Evolutionary conservation across 2,797 vertebrate genomes (phyloP).

Genomic region (Columba guinea): DNA sequence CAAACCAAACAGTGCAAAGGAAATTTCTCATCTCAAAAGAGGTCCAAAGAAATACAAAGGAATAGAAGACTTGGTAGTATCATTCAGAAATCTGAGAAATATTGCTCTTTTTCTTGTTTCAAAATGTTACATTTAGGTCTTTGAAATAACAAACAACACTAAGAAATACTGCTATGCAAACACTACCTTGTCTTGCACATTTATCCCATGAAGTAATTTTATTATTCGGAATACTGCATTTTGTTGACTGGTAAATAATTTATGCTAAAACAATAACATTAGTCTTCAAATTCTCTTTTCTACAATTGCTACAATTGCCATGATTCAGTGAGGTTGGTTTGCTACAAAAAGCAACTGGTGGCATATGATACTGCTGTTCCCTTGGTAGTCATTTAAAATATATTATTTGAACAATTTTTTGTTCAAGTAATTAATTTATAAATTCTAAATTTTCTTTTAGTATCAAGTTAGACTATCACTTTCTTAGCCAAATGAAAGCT

Average conservation of each 20-base stretch:
- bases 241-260: neutral
- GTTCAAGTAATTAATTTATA: neutral
- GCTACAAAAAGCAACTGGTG: neutral
- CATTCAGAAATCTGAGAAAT: neutral
- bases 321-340: neutral
- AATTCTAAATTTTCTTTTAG: neutral
- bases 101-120: neutral
- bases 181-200: neutral
- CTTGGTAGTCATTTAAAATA: neutral
- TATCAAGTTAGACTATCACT: neutral
- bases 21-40: slow-evolving; percentile 54
- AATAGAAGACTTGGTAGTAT: neutral
- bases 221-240: neutral
- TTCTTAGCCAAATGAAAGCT: neutral
- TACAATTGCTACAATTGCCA: neutral
- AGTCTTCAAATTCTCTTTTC: neutral
- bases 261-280: neutral
- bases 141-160: neutral
- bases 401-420: neutral
- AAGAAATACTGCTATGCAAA: neutral
- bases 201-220: neutral
- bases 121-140: neutral
- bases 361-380: neutral
- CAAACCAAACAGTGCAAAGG: slow-evolving; percentile 66
- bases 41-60: neutral